Base-by-base conservation (phyloP, 2,113 vertebrate species). In the Podarcis cretensis region DNA sequence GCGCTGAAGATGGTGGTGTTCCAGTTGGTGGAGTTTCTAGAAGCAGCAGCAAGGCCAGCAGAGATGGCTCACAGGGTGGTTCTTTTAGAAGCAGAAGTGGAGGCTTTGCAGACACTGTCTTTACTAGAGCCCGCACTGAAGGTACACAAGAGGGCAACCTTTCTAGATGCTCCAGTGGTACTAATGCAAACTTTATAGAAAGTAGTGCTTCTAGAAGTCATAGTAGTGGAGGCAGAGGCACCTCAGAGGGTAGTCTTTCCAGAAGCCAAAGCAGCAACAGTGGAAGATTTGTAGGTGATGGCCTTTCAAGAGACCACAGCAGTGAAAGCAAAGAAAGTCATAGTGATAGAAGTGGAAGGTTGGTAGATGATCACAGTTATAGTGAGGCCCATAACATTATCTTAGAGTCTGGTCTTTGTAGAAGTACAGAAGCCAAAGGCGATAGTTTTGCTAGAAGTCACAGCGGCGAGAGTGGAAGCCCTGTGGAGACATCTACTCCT, bases 401-500 rank as follows among this genome's bases (percentile, higher is more conserved):
- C 77, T n/a, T 18, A 54, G 25, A 73, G 25, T 21, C 78, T 81
- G n/a, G 66, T 30, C n/a, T 4, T 81, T 81, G 77, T 48, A 87
- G 43, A 87, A 66, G 27, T 43, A 43, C 27, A 86, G 18, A 7
- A 32, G 59, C 37, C 6, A 30, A 18, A 77, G 35, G 25, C 2
- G 74, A 23, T 7, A 48, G 43, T 16, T 27, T 81, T 30, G 73
- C 77, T 71, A 87, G 66, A 57, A 54, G 20, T 43, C 87, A 54
- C 12, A 77, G 40, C 35, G 81, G 20, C 48, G 85, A 77, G 14
- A 77, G 59, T 16, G 54, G n/a, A 83, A 32, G 80, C 25, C 87
- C 87, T 30, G 18, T 88, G 43, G 80, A 88, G 40, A 83, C 81
- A 32, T 88, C 87, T 7, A 88, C 87, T 77, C 87, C 87, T 68